These are phyloP conservation scores for Rhopalosiphum nymphaeae DNA, from an alignment of 2,888 invertebrate species.

Conservation along the genomic window DNA sequence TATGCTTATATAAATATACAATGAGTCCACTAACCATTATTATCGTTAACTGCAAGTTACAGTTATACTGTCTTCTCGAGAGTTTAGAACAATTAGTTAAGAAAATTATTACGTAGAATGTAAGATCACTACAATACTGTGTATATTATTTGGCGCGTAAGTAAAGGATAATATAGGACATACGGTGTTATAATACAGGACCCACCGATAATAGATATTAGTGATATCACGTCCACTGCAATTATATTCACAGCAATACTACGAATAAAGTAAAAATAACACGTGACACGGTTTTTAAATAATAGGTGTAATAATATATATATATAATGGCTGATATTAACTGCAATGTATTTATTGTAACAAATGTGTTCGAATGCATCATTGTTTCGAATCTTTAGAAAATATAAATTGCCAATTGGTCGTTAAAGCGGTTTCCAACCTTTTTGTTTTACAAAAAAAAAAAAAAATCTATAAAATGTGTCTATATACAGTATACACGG, in stretches of 20 bases:
- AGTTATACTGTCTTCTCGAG: neutral
- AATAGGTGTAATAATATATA: neutral
- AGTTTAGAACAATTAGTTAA: neutral
- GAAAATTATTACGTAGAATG: neutral
- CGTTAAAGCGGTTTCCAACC: slow-evolving; percentile 2
- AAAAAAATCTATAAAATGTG: neutral
- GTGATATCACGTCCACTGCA: neutral
- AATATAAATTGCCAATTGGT: slow-evolving; percentile 1
- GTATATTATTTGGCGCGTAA: neutral
- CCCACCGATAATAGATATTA: neutral
- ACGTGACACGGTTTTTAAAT: neutral
- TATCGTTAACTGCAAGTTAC: neutral
- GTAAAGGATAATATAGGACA: neutral
- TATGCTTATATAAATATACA: neutral
- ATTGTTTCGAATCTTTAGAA: slow-evolving; percentile 5
- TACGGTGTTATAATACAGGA: neutral
- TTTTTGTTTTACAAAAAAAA: slow-evolving; percentile 3
- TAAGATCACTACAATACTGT: too few relatives aligned
- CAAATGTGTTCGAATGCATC: neutral
- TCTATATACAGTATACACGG: neutral
- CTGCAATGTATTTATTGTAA: neutral
- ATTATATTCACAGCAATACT: neutral
- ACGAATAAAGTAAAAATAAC: neutral
- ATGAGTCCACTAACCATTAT: neutral
- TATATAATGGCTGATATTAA: neutral